phyloP scores from a whole-genome alignment of 2,113 vertebrate species.

The Forbesichthys papilliferus region DNA sequence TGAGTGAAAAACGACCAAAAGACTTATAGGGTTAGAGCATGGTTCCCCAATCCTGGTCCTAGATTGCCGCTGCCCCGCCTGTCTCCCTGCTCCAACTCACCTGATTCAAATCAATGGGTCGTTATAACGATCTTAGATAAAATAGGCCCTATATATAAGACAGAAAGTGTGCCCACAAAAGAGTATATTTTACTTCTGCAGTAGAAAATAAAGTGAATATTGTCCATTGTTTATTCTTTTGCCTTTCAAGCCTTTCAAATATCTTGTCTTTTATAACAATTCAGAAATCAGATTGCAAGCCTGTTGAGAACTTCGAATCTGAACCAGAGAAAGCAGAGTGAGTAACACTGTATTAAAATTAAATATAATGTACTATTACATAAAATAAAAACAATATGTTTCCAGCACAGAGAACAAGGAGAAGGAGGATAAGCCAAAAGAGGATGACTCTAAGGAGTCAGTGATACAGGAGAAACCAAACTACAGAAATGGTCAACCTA shows the following conservation, averaged over 20 bases:
- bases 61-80: too few species aligned
- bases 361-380: not conserved
- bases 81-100: too few species aligned
- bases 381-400: constrained; percentile 14
- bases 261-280: constrained; percentile 30
- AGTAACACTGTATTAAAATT: constrained; percentile 65
- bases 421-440: constrained; percentile 89
- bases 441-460: constrained; percentile 78
- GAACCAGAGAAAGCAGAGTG: constrained; percentile 95
- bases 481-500: constrained; percentile 74
- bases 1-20: too few species aligned
- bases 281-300: constrained; percentile 71
- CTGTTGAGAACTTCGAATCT: constrained; percentile 74
- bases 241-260: not conserved
- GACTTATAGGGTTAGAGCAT: too few species aligned
- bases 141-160: too few species aligned
- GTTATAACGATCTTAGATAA: too few species aligned
- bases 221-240: too few species aligned
- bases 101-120: too few species aligned
- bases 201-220: too few species aligned
- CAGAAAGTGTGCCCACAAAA: too few species aligned
- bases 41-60: too few species aligned
- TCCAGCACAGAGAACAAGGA: constrained; percentile 91
- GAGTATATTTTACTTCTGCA: too few species aligned
- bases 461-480: constrained; percentile 80